A percentile compares a stretch with the other conserved stretches of the same genome.
Evolutionary conservation across 2,888 invertebrate species (phyloP).

Genomic region (Xestia xanthographa): DNA sequence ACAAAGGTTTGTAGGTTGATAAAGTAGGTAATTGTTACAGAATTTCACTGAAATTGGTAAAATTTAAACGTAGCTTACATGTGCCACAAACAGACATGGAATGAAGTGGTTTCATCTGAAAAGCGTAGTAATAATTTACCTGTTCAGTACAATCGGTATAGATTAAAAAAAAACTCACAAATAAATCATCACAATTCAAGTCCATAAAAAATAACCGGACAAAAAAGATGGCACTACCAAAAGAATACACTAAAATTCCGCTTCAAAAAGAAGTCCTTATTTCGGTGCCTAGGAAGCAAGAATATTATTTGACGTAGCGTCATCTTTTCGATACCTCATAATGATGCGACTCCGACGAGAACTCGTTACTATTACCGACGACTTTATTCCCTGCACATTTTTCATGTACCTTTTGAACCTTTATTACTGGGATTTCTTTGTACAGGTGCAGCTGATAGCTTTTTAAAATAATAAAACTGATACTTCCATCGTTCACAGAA

Average conservation of each 20-base stretch:
- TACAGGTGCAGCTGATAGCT: constrained; percentile 25
- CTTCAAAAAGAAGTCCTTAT: constrained; percentile 47
- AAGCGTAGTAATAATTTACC: not conserved
- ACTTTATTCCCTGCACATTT: constrained; percentile 72
- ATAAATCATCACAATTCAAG: constrained; percentile 14
- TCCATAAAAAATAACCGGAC: not conserved
- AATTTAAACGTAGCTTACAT: not conserved
- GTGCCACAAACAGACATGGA: not conserved
- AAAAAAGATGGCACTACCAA: constrained; percentile 19
- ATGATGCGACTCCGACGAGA: constrained; percentile 77
- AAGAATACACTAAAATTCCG: constrained; percentile 31
- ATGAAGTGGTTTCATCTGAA: not conserved
- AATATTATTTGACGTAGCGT: constrained; percentile 56
- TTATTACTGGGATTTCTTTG: constrained; percentile 33
- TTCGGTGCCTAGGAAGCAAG: constrained; percentile 51
- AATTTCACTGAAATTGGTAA: not conserved
- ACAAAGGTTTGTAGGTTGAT: constrained; percentile 22
- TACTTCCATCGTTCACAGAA: constrained; percentile 1
- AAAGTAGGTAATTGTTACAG: constrained; percentile 1
- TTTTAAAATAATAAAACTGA: constrained; percentile 16
- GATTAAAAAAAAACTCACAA: not conserved
- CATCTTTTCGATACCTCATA: constrained; percentile 70
- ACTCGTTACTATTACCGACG: constrained; percentile 75
- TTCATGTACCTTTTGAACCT: constrained; percentile 65
- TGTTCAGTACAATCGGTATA: too few relatives aligned